phyloP scores from a whole-genome alignment of 23 tunicate genomes.

The Phallusia fumigata region DNA sequence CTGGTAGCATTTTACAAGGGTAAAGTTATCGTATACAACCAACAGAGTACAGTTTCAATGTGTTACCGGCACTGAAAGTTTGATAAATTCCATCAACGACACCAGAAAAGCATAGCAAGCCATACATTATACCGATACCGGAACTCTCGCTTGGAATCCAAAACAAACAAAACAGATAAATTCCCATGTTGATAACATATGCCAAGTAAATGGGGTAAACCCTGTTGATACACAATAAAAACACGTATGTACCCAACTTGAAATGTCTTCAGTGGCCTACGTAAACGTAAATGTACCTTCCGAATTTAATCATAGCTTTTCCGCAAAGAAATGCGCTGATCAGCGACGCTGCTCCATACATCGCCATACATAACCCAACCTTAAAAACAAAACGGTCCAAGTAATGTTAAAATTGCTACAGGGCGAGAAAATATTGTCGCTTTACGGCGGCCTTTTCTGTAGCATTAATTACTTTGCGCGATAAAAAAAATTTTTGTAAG shows the following conservation, averaged over 20 bases:
- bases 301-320: background rate
- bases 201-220: conserved; percentile 4
- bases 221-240: background rate
- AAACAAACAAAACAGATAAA: background rate
- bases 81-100: background rate
- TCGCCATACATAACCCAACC: background rate
- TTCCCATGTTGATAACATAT: background rate
- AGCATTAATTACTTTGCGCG: too few species aligned
- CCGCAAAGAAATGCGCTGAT: background rate
- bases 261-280: too few species aligned
- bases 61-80: background rate
- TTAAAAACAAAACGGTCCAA: too few species aligned
- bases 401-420: too few species aligned
- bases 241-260: too few species aligned
- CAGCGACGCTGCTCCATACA: background rate
- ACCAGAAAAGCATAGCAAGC: background rate
- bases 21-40: too few species aligned
- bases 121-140: background rate
- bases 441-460: too few species aligned
- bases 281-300: background rate
- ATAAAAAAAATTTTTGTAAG: too few species aligned
- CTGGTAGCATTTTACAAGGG: too few species aligned
- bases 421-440: too few species aligned
- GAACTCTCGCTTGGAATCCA: background rate
- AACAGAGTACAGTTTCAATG: background rate